Evolutionary conservation across 1,140 invertebrate genomes (phyloP).

Genomic region (Cotesia typhae): DNA sequence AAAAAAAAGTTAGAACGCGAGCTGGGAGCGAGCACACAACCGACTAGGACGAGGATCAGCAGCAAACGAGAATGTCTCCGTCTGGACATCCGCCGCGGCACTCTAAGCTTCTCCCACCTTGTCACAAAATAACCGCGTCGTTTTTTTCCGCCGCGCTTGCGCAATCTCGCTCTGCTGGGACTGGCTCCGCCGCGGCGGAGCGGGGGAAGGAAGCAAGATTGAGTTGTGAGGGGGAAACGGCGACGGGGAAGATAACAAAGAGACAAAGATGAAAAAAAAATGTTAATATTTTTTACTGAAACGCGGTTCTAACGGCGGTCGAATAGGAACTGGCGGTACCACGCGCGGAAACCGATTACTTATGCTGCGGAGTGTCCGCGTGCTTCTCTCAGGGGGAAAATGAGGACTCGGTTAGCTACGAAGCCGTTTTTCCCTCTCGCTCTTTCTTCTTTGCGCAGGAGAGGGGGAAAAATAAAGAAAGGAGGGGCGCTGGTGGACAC

Average conservation of each 20-base stretch:
- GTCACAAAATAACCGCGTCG: conserved; percentile 39
- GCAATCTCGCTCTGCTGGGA: conserved; percentile 41
- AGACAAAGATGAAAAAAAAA: background rate
- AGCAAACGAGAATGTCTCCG: conserved; percentile 59
- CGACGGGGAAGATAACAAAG: background rate
- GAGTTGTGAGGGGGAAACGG: background rate
- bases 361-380: conserved; percentile 40
- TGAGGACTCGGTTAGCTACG: background rate
- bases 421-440: background rate
- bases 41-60: conserved; percentile 52
- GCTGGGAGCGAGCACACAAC: conserved; percentile 44
- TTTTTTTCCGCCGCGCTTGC: conserved; percentile 36
- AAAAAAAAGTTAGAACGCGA: background rate
- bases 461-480: background rate
- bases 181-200: conserved; percentile 10
- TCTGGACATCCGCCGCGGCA: conserved; percentile 54
- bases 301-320: conserved; percentile 38
- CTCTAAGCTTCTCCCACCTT: conserved; percentile 52
- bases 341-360: conserved; percentile 54
- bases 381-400: background rate
- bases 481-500: conserved; percentile 30
- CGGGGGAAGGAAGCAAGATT: background rate
- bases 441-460: background rate
- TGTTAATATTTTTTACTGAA: background rate
- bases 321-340: conserved; percentile 50